Percentiles rank a stretch among this genome's conserved stretches.
phyloP scores from a whole-genome alignment of 1,140 invertebrate genomes.

The Diorhabda sublineata region DNA sequence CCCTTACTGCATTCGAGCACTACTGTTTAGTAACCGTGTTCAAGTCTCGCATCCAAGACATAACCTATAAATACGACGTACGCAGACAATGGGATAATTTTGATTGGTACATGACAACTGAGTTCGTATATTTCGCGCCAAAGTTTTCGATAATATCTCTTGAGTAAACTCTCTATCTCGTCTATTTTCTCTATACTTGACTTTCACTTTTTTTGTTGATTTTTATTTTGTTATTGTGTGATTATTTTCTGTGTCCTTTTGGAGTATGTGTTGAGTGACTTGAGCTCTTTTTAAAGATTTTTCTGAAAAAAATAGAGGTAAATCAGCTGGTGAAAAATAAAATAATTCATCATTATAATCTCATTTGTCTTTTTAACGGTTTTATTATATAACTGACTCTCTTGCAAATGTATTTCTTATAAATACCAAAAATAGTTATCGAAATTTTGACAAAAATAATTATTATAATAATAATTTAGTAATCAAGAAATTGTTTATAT shows the following conservation, averaged over 20 bases:
- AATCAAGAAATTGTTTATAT: too few relatives aligned
- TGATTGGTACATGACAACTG: background rate
- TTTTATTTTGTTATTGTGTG: constrained; percentile 1
- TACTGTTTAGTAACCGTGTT: constrained; percentile 15
- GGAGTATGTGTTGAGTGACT: background rate
- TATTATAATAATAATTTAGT: too few relatives aligned
- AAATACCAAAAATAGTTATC: too few relatives aligned
- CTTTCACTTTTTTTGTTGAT: background rate
- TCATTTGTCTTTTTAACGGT: too few relatives aligned
- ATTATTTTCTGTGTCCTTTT: background rate
- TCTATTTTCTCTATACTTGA: background rate
- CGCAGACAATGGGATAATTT: constrained; percentile 5
- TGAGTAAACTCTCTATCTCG: background rate
- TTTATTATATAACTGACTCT: too few relatives aligned
- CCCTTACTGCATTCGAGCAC: constrained; percentile 19
- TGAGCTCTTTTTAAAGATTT: background rate
- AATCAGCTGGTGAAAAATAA: background rate
- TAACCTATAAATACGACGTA: constrained; percentile 9
- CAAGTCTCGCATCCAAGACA: constrained; percentile 2
- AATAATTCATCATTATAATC: too few relatives aligned
- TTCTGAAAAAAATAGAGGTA: background rate
- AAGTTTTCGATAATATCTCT: background rate
- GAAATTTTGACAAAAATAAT: too few relatives aligned
- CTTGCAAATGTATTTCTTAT: too few relatives aligned
- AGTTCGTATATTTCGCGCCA: background rate